Conservation (phyloP, 1,140 invertebrate genomes). For the Halictus rubicundus region DNA sequence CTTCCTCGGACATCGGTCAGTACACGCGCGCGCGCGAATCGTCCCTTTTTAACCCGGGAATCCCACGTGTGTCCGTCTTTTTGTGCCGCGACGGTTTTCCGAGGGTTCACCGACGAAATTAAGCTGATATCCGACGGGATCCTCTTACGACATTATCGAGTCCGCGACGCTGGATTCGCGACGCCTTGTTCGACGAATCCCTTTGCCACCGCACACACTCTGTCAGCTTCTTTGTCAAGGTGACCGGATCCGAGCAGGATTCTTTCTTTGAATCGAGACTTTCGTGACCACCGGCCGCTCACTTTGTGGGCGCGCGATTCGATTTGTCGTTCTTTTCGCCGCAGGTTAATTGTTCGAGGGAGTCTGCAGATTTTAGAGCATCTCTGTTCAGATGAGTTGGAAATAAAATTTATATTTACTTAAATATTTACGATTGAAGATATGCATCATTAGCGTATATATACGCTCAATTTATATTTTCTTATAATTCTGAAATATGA, state of each 20-base stretch:
- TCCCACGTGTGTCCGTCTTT: conserved; percentile 27
- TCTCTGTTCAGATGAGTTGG: too few species aligned
- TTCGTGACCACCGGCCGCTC: neutral
- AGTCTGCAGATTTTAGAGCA: too few species aligned
- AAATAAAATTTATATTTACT: too few species aligned
- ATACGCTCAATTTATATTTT: too few species aligned
- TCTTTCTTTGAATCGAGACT: neutral
- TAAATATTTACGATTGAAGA: too few species aligned
- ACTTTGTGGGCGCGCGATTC: too few species aligned
- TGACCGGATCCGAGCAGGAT: neutral
- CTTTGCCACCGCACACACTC: neutral
- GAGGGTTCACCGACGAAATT: conserved; percentile 52
- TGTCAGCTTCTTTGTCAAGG: neutral
- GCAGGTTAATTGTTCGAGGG: neutral
- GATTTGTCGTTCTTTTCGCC: neutral
- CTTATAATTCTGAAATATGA: too few species aligned
- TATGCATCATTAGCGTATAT: too few species aligned
- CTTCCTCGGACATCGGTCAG: conserved; percentile 30
- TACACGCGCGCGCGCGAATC: conserved; percentile 25
- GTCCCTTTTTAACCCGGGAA: neutral
- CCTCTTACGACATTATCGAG: conserved; percentile 69
- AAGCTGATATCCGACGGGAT: conserved; percentile 61
- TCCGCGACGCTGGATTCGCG: neutral
- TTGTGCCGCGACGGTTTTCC: neutral
- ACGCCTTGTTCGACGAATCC: neutral